Evolutionary conservation across 2,888 invertebrate genomes (phyloP), one percentile per base, ranked within the genome.

Genomic region (Hirtodrosophila cameraria): DNA sequence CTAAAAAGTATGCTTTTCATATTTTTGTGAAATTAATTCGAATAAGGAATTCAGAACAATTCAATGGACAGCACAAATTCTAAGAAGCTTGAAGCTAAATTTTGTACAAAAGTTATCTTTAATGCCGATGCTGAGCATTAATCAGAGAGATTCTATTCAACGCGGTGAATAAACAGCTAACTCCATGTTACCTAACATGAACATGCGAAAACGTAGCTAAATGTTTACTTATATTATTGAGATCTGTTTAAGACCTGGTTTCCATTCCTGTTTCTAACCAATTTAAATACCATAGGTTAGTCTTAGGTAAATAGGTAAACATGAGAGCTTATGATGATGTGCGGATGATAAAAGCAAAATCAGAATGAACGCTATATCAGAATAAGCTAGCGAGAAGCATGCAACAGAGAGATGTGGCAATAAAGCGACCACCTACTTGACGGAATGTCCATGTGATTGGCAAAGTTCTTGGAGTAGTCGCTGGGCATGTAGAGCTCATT

Each of bases 401-500:
- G 80, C 80, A 73, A 77, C 70, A 80, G 18, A 81, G n/a, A 66
- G 15, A 30, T 58, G 28, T 25, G 45, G 23, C 30, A 31, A 33
- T 13, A 16, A 11, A 41, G 39, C 18, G 59, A 1, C 48, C 48
- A 88, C 89, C 85, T 90, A 91, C 91, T 91, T 89, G 90, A 84
- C 35, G 91, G 91, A 68, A 91, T 91, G 66, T 91, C 91, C 90
- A 91, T 91, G 66, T 91, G 91, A 52, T 91, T 91, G 43, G 88
- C 90, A 74, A 89, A 89, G 60, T 86, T 89, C 76, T 91, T 91
- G 11, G 89, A 79, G 77, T 89, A 91, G 58, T 91, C 91, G 67
- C 85, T 89, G 43, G 88, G 82, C 79, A 90, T 86, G 31, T 90
- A 89, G 43, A 91, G 80, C 13, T 91, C 91, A 73, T 89, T 91